Evolutionary conservation across 1,140 invertebrate genomes (phyloP).

Genomic region (Aphidius gifuensis): DNA sequence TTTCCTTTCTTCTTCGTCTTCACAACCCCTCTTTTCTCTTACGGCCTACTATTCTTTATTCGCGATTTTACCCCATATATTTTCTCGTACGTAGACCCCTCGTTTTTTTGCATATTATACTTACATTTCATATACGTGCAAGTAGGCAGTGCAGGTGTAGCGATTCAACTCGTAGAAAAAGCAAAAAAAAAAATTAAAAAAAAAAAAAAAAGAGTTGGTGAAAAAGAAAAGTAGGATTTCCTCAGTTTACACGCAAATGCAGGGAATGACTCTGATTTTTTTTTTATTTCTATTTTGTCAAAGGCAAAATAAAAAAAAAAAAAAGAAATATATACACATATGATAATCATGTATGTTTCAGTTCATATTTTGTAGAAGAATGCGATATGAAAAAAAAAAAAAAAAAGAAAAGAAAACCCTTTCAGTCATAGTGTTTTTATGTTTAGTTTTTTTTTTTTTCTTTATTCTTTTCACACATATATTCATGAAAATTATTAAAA

Average conservation of each 20-base stretch:
- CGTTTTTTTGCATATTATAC: constrained; percentile 17
- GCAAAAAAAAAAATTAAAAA: neutral
- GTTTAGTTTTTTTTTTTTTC: too few relatives aligned
- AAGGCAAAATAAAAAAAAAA: neutral
- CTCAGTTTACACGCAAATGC: constrained; percentile 25
- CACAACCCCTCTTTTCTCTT: constrained; percentile 20
- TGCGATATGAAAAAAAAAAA: neutral
- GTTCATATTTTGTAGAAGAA: too few relatives aligned
- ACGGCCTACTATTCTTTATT: constrained; percentile 13
- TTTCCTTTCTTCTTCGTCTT: constrained; percentile 20
- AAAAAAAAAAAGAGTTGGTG: constrained; percentile 34
- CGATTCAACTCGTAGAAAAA: constrained; percentile 1
- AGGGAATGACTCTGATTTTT: constrained; percentile 4
- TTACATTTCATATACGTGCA: constrained; percentile 36
- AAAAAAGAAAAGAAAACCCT: neutral
- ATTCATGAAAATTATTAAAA: constrained; percentile 4
- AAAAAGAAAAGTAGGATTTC: constrained; percentile 43
- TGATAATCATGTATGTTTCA: too few relatives aligned
- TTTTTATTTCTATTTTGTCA: constrained; percentile 7
- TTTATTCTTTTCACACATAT: neutral
- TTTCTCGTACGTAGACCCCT: constrained; percentile 29
- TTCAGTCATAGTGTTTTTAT: too few relatives aligned
- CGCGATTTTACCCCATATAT: constrained; percentile 35
- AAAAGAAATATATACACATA: neutral
- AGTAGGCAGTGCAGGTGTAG: constrained; percentile 29